A percentile compares a stretch with the other conserved stretches of the same genome.
Evolutionary conservation across 2,888 invertebrate species (phyloP).

Genomic region (Oligia fasciuncula): DNA sequence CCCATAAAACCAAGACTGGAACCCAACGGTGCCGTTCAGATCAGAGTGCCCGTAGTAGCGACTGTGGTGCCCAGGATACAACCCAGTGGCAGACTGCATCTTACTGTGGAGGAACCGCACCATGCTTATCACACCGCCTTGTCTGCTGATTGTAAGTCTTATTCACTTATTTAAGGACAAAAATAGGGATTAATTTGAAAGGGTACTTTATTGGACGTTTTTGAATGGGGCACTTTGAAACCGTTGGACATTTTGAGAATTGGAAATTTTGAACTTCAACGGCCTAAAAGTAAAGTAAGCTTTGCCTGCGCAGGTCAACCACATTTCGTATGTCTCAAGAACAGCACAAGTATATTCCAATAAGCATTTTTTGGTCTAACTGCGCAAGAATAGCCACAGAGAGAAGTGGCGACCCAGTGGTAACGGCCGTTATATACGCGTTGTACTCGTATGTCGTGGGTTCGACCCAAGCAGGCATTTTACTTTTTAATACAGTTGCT

Average conservation of each 20-base stretch:
- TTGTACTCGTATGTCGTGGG: too few relatives aligned
- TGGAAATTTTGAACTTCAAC: background rate
- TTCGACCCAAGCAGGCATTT: background rate
- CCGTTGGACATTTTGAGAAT: background rate
- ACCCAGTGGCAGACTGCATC: constrained; percentile 86
- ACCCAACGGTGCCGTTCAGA: constrained; percentile 85
- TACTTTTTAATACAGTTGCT: too few relatives aligned
- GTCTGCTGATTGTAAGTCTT: constrained; percentile 76
- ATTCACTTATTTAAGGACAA: background rate
- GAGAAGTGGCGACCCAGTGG: too few relatives aligned
- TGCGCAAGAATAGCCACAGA: too few relatives aligned
- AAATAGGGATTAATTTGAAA: background rate
- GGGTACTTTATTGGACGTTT: background rate
- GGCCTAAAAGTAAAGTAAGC: too few relatives aligned
- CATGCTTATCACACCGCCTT: constrained; percentile 83
- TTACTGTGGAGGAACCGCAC: constrained; percentile 89
- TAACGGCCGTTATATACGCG: too few relatives aligned
- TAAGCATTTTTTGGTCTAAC: too few relatives aligned
- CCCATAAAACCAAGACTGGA: constrained; percentile 56
- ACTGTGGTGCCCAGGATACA: constrained; percentile 89
- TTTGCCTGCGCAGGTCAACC: too few relatives aligned
- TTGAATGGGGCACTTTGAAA: background rate
- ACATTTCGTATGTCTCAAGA: too few relatives aligned
- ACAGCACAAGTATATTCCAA: too few relatives aligned
- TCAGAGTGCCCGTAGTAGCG: constrained; percentile 91